These are phyloP conservation scores for Proterorhinus semilunaris DNA, from an alignment of 2,113 vertebrate genomes.

Conservation along the genomic window DNA sequence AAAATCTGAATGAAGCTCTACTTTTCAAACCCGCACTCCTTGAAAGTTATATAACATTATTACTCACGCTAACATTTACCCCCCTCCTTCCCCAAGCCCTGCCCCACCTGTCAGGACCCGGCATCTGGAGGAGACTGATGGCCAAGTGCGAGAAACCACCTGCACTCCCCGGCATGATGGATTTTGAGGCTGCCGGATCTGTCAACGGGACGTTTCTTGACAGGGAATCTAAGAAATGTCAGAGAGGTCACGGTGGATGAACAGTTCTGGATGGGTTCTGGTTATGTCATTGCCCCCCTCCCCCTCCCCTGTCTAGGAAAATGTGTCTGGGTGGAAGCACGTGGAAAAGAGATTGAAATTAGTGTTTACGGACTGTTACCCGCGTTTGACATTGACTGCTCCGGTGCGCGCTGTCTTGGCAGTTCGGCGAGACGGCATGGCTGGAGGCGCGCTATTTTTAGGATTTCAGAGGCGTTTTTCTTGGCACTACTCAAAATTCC, in stretches of 20 bases:
- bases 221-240: conserved; percentile 69
- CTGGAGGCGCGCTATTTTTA: background rate
- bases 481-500: background rate
- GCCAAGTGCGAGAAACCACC: conserved; percentile 53
- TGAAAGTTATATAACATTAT: no score
- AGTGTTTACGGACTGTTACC: conserved; percentile 18
- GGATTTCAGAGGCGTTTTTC: background rate
- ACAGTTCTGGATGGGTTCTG: conserved; percentile 55
- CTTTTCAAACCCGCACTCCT: no score
- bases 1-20: no score
- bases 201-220: conserved; percentile 56
- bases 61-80: no score
- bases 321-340: conserved; percentile 15
- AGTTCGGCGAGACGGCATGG: background rate
- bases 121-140: conserved; percentile 50
- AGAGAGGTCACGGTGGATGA: conserved; percentile 54
- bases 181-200: conserved; percentile 49
- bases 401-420: background rate
- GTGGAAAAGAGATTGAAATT: conserved; percentile 23
- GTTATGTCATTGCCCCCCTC: conserved; percentile 27
- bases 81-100: background rate
- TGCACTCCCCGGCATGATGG: conserved; percentile 53
- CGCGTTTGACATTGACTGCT: conserved; percentile 28
- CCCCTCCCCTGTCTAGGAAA: background rate
- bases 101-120: conserved; percentile 49